Conservation (phyloP, 1,140 invertebrate genomes). For the Trichoplusia ni region DNA sequence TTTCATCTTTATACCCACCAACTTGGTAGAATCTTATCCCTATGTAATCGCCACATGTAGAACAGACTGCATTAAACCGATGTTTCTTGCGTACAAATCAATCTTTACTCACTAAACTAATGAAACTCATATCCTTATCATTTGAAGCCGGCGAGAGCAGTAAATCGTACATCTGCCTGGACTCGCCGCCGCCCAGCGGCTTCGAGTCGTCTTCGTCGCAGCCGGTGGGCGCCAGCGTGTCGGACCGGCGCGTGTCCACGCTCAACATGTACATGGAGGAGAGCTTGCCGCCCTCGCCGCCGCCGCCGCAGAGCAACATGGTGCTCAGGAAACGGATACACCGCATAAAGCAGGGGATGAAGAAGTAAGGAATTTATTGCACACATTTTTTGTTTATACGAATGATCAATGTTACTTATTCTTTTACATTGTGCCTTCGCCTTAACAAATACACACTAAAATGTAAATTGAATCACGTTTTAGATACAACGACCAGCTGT, state of each 20-base stretch:
- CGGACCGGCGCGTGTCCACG: slow-evolving; percentile 70
- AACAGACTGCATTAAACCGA: too few relatives aligned
- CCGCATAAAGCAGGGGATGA: slow-evolving; percentile 94
- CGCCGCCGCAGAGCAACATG: slow-evolving; percentile 90
- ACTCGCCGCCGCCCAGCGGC: slow-evolving; percentile 82
- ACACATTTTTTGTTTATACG: too few relatives aligned
- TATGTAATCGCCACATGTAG: too few relatives aligned
- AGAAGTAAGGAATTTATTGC: slow-evolving; percentile 80
- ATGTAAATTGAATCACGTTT: slow-evolving; percentile 6
- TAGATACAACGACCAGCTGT: slow-evolving; percentile 89
- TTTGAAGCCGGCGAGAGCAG: slow-evolving; percentile 83
- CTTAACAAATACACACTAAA: too few relatives aligned
- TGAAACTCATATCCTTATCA: too few relatives aligned
- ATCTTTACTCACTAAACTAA: too few relatives aligned
- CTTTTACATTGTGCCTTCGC: too few relatives aligned
- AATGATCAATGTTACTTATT: too few relatives aligned
- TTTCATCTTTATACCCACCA: too few relatives aligned
- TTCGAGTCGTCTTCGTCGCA: slow-evolving; percentile 72
- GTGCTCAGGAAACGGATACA: slow-evolving; percentile 91
- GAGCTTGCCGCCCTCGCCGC: slow-evolving; percentile 81
- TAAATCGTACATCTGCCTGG: slow-evolving; percentile 85
- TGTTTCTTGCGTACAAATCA: too few relatives aligned
- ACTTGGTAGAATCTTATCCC: too few relatives aligned
- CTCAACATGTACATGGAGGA: slow-evolving; percentile 81
- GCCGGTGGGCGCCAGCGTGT: slow-evolving; percentile 61